Conservation (phyloP, 2,113 vertebrate genomes). For the Otocyon megalotis region DNA sequence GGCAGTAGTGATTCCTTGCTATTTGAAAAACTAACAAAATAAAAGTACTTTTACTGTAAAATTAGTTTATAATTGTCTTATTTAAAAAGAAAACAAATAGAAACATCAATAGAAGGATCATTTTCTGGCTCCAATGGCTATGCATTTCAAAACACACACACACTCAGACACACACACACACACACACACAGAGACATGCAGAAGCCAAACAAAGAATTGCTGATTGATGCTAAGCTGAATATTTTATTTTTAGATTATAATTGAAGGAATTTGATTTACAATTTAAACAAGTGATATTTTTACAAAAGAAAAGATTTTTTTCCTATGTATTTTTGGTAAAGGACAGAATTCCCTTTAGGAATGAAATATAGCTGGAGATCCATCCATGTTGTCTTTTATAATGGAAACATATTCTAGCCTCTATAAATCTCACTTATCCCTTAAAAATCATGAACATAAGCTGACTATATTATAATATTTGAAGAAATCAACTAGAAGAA, state of each 20-base stretch:
- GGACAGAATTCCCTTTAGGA: constrained; percentile 7
- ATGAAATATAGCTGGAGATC: constrained; percentile 5
- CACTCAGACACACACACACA: not conserved
- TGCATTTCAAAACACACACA: not conserved
- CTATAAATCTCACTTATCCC: not conserved
- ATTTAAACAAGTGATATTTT: not conserved
- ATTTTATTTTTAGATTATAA: constrained; percentile 42
- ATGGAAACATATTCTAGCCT: not conserved
- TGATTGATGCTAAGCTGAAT: constrained; percentile 1
- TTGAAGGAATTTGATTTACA: constrained; percentile 16
- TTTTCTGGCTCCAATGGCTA: not conserved
- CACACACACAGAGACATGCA: not conserved
- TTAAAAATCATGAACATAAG: constrained; percentile 50
- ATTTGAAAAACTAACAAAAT: constrained; percentile 16
- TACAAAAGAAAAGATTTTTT: constrained; percentile 17
- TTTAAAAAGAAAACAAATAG: constrained; percentile 27
- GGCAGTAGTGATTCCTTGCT: not conserved
- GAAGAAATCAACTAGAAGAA: not conserved
- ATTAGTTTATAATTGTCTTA: constrained; percentile 55
- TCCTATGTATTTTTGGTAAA: constrained; percentile 39
- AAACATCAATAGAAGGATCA: not conserved
- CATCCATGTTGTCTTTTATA: not conserved
- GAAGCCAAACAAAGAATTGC: not conserved
- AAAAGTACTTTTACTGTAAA: constrained; percentile 23
- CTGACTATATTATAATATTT: not conserved